Conservation (phyloP, 2,888 invertebrate species). For the Eupithecia subfuscata region DNA sequence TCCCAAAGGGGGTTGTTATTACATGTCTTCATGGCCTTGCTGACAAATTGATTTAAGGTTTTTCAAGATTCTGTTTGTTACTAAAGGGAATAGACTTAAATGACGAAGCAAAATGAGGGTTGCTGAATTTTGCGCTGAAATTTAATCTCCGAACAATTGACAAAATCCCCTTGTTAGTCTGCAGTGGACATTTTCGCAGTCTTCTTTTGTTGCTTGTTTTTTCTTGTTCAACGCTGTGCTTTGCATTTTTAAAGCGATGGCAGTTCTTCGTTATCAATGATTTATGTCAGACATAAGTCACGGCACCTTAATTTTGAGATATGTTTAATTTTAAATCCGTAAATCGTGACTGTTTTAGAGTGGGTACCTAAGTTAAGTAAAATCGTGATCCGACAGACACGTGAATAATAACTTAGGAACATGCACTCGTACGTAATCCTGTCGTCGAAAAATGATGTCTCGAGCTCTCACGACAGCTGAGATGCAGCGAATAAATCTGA, state of each 20-base stretch:
- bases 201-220: not conserved
- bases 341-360: constrained; percentile 38
- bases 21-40: constrained; percentile 36
- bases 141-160: constrained; percentile 4
- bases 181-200: not conserved
- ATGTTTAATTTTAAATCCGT: constrained; percentile 26
- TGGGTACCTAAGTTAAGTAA: constrained; percentile 36
- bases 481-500: constrained; percentile 34
- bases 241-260: not conserved
- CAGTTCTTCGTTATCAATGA: not conserved
- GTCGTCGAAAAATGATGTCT: constrained; percentile 40
- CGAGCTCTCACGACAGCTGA: constrained; percentile 21
- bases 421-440: constrained; percentile 12
- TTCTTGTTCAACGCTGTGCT: not conserved
- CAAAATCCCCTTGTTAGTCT: constrained; percentile 7
- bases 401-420: not conserved
- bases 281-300: not conserved
- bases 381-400: constrained; percentile 38
- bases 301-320: not conserved
- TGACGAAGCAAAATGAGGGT: not conserved
- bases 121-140: not conserved
- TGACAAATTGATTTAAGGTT: constrained; percentile 31
- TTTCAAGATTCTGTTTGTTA: constrained; percentile 11
- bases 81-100: not conserved
- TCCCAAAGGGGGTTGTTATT: constrained; percentile 44